phyloP scores from a whole-genome alignment of 2,113 vertebrate species.

The Tragulus kanchil region DNA sequence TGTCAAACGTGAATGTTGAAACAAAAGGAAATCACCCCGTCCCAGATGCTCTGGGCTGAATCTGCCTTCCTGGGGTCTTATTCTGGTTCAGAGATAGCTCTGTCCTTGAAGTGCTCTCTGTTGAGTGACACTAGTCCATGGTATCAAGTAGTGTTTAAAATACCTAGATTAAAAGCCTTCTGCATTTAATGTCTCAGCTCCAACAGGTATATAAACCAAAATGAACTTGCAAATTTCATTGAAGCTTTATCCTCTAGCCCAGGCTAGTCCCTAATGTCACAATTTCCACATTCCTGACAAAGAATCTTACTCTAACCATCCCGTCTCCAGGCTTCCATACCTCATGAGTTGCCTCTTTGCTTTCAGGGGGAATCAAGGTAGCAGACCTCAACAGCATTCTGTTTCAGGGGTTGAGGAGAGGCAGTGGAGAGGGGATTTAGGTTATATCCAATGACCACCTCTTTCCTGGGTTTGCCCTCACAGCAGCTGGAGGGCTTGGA shows the following conservation, averaged over 20 bases:
- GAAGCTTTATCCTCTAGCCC: slow-evolving; percentile 75
- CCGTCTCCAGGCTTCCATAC: slow-evolving; percentile 82
- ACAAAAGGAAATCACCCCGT: slow-evolving; percentile 81
- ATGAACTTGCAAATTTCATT: slow-evolving; percentile 80
- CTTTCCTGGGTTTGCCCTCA: slow-evolving; percentile 83
- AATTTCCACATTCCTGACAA: slow-evolving; percentile 74
- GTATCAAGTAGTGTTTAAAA: slow-evolving; percentile 81
- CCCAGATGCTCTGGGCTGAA: slow-evolving; percentile 76
- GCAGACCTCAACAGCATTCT: slow-evolving; percentile 79
- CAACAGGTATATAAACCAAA: slow-evolving; percentile 83
- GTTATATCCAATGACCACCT: slow-evolving; percentile 80
- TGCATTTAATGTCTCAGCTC: slow-evolving; percentile 80
- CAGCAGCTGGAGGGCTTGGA: slow-evolving; percentile 82
- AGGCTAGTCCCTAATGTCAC: slow-evolving; percentile 71
- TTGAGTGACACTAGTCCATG: slow-evolving; percentile 72
- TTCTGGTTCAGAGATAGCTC: slow-evolving; percentile 81
- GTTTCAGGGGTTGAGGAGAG: slow-evolving; percentile 78
- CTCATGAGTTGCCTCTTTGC: slow-evolving; percentile 84
- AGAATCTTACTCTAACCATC: slow-evolving; percentile 79
- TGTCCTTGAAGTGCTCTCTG: slow-evolving; percentile 78
- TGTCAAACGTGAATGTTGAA: slow-evolving; percentile 83
- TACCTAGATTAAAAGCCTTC: slow-evolving; percentile 80
- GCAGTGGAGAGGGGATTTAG: slow-evolving; percentile 74
- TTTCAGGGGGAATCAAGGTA: slow-evolving; percentile 82
- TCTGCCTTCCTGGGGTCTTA: slow-evolving; percentile 81